A percentile compares a stretch with the other conserved stretches of the same genome.
phyloP scores from a whole-genome alignment of 2,888 invertebrate species.

The Nymphalis c-album region DNA sequence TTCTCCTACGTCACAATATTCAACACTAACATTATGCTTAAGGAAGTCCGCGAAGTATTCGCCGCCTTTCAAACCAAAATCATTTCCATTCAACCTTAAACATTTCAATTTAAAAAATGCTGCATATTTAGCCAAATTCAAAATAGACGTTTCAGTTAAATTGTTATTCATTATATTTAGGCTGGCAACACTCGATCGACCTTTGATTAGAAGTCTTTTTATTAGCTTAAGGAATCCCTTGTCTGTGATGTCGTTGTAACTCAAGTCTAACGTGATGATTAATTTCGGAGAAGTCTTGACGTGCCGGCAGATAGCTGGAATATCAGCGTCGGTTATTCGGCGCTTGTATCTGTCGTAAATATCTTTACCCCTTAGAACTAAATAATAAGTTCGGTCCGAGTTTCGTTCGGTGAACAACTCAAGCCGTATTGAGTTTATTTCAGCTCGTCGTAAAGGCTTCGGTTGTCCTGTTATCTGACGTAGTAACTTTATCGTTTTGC shows the following conservation, averaged over 20 bases:
- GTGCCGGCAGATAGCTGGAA: conserved; percentile 75
- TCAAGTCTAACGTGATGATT: conserved; percentile 76
- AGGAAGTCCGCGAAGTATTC: conserved; percentile 76
- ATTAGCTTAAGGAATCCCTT: conserved; percentile 68
- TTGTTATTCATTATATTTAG: conserved; percentile 82
- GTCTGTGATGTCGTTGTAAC: conserved; percentile 81
- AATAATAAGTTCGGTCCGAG: conserved; percentile 75
- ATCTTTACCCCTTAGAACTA: conserved; percentile 78
- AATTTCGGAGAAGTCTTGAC: conserved; percentile 63
- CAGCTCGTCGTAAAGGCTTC: conserved; percentile 43
- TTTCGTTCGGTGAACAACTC: conserved; percentile 76
- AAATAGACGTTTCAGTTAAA: conserved; percentile 68
- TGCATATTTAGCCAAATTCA: conserved; percentile 59
- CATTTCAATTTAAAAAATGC: conserved; percentile 69
- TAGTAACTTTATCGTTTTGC: conserved; percentile 52
- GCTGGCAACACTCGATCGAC: conserved; percentile 71
- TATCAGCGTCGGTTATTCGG: conserved; percentile 73
- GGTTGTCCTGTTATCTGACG: conserved; percentile 55
- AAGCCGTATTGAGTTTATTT: conserved; percentile 60
- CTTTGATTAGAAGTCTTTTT: conserved; percentile 66
- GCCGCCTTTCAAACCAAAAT: conserved; percentile 74
- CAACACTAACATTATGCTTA: conserved; percentile 65
- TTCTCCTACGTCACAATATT: conserved; percentile 80
- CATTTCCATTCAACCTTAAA: conserved; percentile 82
- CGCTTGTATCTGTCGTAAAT: conserved; percentile 66